These are phyloP conservation scores for Amphimallon solstitiale DNA, from an alignment of 2,888 invertebrate genomes.

Conservation along the genomic window DNA sequence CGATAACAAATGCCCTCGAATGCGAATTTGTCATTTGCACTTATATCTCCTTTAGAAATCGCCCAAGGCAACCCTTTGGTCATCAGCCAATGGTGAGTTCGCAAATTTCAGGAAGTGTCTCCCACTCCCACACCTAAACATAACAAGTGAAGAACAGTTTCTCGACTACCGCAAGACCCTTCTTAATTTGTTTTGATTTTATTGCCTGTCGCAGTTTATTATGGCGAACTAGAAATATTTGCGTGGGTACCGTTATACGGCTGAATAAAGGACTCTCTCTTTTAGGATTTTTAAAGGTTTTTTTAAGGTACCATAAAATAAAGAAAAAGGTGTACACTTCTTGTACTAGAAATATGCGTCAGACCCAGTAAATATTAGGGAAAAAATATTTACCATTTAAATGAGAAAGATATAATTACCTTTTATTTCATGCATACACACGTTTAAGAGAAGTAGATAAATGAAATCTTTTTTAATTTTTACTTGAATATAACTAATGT, in stretches of 20 bases:
- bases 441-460: too few relatives aligned
- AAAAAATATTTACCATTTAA: too few relatives aligned
- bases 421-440: too few relatives aligned
- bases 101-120: slow-evolving; percentile 40
- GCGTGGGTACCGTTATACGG: slow-evolving; percentile 18
- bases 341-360: too few relatives aligned
- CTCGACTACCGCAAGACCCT: slow-evolving; percentile 11
- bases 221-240: slow-evolving; percentile 5
- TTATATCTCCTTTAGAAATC: slow-evolving; percentile 43
- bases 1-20: background rate
- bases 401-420: too few relatives aligned
- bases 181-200: slow-evolving; percentile 23
- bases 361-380: too few relatives aligned
- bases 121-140: slow-evolving; percentile 36
- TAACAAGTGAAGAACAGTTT: slow-evolving; percentile 9
- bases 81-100: slow-evolving; percentile 44
- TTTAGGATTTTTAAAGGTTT: slow-evolving; percentile 6
- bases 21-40: slow-evolving; percentile 35
- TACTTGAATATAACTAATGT: too few relatives aligned
- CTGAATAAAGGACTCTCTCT: background rate
- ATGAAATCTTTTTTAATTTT: too few relatives aligned
- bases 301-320: too few relatives aligned
- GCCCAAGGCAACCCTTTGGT: slow-evolving; percentile 46
- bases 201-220: slow-evolving; percentile 1
- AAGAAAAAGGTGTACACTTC: too few relatives aligned